A percentile compares a stretch with the other conserved stretches of the same genome.
Conservation (phyloP, 37 sponge, comb jelly and placozoan species). For the Geodia barretti region DNA sequence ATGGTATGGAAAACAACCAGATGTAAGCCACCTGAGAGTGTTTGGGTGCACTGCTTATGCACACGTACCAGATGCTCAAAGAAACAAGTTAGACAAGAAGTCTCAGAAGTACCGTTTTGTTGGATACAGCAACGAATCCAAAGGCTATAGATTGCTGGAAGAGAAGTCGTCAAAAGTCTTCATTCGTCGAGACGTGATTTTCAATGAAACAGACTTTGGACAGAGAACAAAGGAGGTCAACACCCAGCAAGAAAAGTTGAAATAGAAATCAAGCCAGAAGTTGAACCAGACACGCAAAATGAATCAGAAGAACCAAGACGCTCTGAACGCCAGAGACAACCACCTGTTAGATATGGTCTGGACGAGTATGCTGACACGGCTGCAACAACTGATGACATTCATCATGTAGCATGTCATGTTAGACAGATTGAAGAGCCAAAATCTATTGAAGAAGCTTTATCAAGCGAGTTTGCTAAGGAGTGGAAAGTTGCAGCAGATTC, state of each 20-base stretch:
- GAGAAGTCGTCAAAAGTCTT: constrained; percentile 6
- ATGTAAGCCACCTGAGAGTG: constrained; percentile 41
- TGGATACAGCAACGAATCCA: constrained; percentile 34
- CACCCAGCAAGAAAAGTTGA: too few relatives aligned
- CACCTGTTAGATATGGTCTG: too few relatives aligned
- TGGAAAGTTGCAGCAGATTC: constrained; percentile 34
- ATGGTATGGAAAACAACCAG: constrained; percentile 45
- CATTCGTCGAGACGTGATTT: constrained; percentile 32
- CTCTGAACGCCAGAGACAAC: too few relatives aligned
- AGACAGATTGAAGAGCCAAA: neutral
- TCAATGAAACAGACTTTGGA: constrained; percentile 35
- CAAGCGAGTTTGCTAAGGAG: constrained; percentile 25
- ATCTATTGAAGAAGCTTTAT: constrained; percentile 35
- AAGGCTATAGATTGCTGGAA: constrained; percentile 45
- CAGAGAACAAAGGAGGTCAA: neutral
- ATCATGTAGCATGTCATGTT: too few relatives aligned
- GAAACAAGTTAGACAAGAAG: constrained; percentile 51
- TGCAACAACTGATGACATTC: too few relatives aligned
- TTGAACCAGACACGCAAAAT: too few relatives aligned
- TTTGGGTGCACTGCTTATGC: constrained; percentile 49
- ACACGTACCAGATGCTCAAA: constrained; percentile 34
- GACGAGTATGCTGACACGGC: too few relatives aligned
- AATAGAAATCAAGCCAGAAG: too few relatives aligned
- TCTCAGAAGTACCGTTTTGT: constrained; percentile 34
- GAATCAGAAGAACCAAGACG: too few relatives aligned